Evolutionary conservation across 2,888 invertebrate genomes (phyloP), one percentile per base, ranked within the genome.

Genomic region (Parapristionchus giblindavisi): DNA sequence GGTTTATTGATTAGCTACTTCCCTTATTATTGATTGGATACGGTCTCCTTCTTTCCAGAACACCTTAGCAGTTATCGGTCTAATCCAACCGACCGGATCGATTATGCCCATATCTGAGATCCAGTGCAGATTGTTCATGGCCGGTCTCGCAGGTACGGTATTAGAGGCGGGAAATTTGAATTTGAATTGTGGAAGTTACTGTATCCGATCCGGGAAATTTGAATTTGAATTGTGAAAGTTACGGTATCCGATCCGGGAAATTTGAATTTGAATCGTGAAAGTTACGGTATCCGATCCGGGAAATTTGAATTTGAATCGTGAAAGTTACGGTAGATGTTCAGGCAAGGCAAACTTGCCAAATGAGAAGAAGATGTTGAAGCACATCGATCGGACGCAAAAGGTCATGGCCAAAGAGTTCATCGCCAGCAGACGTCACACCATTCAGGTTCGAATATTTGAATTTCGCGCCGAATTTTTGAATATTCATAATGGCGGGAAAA

Each of bases 101-200:
- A 82, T 90, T n/a, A 87, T 88, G 82, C 89, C 90, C 0, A 88
- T 89, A 1, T 84, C 88, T 3, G 90, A 90, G 79, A 82, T 90
- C 82, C 90, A 90, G 81, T 87, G 88, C 11, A 77, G 84, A 21
- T 66, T 84, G 38, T 84, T 82, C 76, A 79, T 79, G 60, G 75
- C 76, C 36, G 77, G 73, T 1, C 70, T 90, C 48, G 76, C 74
- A 2, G 56, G 66, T 60, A 3, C 17, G 38, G 17, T n/a, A 51
- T 4, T 24, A n/a, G n/a, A n/a, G n/a, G n/a, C n/a, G n/a, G n/a
- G n/a, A n/a, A n/a, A n/a, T n/a, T n/a, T n/a, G n/a, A n/a, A n/a
- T n/a, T n/a, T n/a, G n/a, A n/a, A n/a, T n/a, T n/a, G n/a, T n/a
- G n/a, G n/a, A n/a, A n/a, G n/a, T n/a, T n/a, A n/a, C n/a, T n/a